phyloP scores from a whole-genome alignment of 2,888 invertebrate species.

The Coleophora flavipennella region DNA sequence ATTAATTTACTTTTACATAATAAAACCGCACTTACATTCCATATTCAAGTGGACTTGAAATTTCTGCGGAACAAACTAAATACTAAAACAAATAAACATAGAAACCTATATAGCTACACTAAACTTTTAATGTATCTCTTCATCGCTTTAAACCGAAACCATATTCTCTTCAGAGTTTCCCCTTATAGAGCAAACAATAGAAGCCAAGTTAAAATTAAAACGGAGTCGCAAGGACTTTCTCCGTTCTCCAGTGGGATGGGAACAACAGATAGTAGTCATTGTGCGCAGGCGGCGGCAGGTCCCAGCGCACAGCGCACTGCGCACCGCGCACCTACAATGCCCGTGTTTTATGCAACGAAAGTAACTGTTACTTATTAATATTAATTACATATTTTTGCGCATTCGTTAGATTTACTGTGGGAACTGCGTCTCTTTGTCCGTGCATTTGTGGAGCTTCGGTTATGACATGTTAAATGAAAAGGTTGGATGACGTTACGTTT shows the following conservation, averaged over 20 bases:
- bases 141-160: background rate
- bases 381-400: constrained; percentile 16
- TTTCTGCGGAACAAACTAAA: no score
- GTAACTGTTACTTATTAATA: constrained; percentile 37
- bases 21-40: no score
- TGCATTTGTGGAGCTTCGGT: no score
- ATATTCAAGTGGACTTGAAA: no score
- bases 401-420: background rate
- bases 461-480: no score
- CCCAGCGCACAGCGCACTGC: constrained; percentile 4
- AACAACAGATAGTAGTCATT: no score
- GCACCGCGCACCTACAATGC: constrained; percentile 1
- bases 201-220: constrained; percentile 20
- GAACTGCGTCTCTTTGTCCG: background rate
- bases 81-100: no score
- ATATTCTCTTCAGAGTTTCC: constrained; percentile 20
- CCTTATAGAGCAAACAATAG: constrained; percentile 29
- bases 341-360: constrained; percentile 56
- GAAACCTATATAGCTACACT: no score
- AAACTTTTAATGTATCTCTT: no score
- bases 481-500: no score
- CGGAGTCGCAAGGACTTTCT: constrained; percentile 27
- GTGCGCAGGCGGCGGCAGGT: no score
- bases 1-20: no score
- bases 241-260: constrained; percentile 28